phyloP scores from a whole-genome alignment of 2,797 vertebrate species.

The Silurus aristotelis region DNA sequence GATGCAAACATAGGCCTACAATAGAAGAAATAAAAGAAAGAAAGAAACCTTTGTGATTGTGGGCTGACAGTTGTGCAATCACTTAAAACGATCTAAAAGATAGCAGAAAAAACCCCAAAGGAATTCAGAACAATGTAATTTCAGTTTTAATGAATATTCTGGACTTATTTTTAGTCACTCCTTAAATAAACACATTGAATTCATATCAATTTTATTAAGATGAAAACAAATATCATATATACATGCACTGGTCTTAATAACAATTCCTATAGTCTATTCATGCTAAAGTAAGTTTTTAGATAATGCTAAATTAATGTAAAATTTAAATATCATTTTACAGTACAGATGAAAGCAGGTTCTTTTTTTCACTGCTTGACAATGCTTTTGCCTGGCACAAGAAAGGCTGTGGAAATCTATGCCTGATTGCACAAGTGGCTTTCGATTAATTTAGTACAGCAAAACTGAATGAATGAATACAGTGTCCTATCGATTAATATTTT shows the following conservation, averaged over 20 bases:
- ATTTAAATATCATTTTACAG: not conserved
- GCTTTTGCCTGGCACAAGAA: not conserved
- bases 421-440: not conserved
- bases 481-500: not conserved
- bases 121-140: not conserved
- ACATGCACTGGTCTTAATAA: not conserved
- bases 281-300: not conserved
- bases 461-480: not conserved
- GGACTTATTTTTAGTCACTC: not conserved
- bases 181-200: not conserved
- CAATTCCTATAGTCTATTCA: not conserved
- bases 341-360: not conserved
- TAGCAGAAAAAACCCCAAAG: not conserved
- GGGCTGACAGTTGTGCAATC: not conserved
- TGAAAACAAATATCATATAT: not conserved
- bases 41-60: not conserved
- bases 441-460: not conserved
- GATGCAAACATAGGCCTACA: not conserved
- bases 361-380: not conserved
- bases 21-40: not conserved
- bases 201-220: not conserved
- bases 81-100: no score
- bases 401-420: not conserved
- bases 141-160: not conserved
- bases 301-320: not conserved